These are phyloP conservation scores for Leptodactylus fuscus DNA, from an alignment of 2,113 vertebrate species.

Conservation along the genomic window DNA sequence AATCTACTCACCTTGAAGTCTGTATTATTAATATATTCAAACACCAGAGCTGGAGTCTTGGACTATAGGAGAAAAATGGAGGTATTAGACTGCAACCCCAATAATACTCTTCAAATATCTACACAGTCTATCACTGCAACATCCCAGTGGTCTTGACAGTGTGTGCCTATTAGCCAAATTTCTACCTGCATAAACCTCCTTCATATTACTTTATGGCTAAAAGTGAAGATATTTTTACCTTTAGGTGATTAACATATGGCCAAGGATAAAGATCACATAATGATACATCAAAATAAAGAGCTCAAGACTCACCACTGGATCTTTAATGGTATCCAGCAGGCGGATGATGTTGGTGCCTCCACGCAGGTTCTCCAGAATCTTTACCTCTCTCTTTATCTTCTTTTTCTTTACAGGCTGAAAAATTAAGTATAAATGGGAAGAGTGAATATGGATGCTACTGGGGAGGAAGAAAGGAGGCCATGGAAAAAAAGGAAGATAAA, in stretches of 20 bases:
- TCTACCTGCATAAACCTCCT: no score
- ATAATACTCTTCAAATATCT: neutral
- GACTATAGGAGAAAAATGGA: slow-evolving; percentile 81
- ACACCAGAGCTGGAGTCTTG: slow-evolving; percentile 97
- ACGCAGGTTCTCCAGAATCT: slow-evolving; percentile 96
- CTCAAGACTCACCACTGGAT: slow-evolving; percentile 92
- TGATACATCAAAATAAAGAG: no score
- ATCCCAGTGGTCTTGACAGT: no score
- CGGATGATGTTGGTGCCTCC: slow-evolving; percentile 99
- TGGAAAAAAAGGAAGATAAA: no score
- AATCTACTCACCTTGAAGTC: slow-evolving; percentile 93
- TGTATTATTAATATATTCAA: slow-evolving; percentile 99
- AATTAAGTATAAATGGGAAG: slow-evolving; percentile 56
- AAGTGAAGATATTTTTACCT: no score
- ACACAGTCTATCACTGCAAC: no score
- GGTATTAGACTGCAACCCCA: neutral
- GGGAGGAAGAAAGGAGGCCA: no score
- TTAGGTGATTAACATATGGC: no score
- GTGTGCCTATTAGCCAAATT: no score
- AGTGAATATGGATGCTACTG: no score
- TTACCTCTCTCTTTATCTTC: slow-evolving; percentile 99
- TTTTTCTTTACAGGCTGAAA: slow-evolving; percentile 98
- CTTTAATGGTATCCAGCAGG: slow-evolving; percentile 96
- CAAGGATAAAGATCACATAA: no score
- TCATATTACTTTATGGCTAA: no score